These are phyloP conservation scores for Hippoglossus hippoglossus DNA, from an alignment of 2,797 vertebrate species.

Conservation along the genomic window DNA sequence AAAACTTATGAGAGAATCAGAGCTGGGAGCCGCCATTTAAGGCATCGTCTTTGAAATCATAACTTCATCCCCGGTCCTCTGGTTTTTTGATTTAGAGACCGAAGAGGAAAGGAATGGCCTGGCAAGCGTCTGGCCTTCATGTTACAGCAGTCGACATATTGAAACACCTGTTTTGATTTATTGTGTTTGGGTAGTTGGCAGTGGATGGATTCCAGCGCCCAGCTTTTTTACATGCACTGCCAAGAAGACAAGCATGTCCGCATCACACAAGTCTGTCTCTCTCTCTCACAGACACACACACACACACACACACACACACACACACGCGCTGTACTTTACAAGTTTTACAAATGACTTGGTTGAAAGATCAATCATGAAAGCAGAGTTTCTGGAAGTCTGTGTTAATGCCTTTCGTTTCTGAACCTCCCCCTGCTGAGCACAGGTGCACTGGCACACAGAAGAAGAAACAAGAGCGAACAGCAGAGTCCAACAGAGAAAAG, in stretches of 20 bases:
- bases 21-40: conserved; percentile 50
- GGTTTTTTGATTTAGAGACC: conserved; percentile 66
- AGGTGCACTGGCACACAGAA: conserved; percentile 75
- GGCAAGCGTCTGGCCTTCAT: conserved; percentile 63
- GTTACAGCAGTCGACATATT: conserved; percentile 72
- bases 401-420: conserved; percentile 67
- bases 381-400: conserved; percentile 67
- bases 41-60: conserved; percentile 69
- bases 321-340: conserved; percentile 21
- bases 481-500: conserved; percentile 18
- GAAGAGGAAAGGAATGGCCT: conserved; percentile 70
- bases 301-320: neutral
- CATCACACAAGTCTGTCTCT: neutral
- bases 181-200: conserved; percentile 78
- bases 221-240: conserved; percentile 54
- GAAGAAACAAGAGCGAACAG: conserved; percentile 39
- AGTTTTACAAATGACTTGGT: conserved; percentile 68
- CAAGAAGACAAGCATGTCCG: conserved; percentile 56
- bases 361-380: conserved; percentile 67
- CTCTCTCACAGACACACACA: conserved; percentile 7
- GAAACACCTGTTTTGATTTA: conserved; percentile 84
- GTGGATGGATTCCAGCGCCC: conserved; percentile 66
- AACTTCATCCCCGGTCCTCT: conserved; percentile 49
- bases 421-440: conserved; percentile 67
- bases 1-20: conserved; percentile 31